Evolutionary conservation across 2,113 vertebrate genomes (phyloP).

Genomic region (Hippoglossus stenolepis): DNA sequence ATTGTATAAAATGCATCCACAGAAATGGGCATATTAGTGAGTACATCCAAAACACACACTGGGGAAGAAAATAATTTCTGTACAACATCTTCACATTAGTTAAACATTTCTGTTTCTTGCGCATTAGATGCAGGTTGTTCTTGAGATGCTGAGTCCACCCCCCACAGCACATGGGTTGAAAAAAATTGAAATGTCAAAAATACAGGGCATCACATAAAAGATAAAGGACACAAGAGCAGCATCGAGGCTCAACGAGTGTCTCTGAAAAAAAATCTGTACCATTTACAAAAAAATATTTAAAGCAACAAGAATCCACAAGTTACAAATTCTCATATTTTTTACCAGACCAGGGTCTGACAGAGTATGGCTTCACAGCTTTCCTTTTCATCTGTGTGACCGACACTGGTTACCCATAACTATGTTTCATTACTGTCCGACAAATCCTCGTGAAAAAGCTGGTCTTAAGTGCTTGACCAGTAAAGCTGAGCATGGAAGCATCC

Average conservation of each 20-base stretch:
- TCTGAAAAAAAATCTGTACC: slow-evolving; percentile 44
- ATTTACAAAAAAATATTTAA: slow-evolving; percentile 61
- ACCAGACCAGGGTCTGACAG: slow-evolving; percentile 33
- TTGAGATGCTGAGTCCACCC: slow-evolving; percentile 7
- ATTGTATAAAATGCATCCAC: slow-evolving; percentile 66
- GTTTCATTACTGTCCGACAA: slow-evolving; percentile 30
- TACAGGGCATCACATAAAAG: slow-evolving; percentile 40
- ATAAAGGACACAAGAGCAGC: slow-evolving; percentile 30
- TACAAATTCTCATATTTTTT: slow-evolving; percentile 26
- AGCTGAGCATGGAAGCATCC: slow-evolving; percentile 34
- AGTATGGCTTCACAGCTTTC: slow-evolving; percentile 40
- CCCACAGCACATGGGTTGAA: slow-evolving; percentile 14
- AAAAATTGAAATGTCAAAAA: not conserved
- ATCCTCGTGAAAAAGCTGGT: slow-evolving; percentile 27
- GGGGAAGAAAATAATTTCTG: slow-evolving; percentile 46
- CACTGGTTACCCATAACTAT: slow-evolving; percentile 13
- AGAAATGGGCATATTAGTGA: slow-evolving; percentile 51
- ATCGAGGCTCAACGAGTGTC: slow-evolving; percentile 12
- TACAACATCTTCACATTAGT: slow-evolving; percentile 64
- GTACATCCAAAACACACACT: slow-evolving; percentile 36
- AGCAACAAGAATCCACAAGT: slow-evolving; percentile 41
- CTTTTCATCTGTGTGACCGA: slow-evolving; percentile 21
- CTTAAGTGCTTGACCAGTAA: slow-evolving; percentile 13
- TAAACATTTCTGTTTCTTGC: slow-evolving; percentile 49
- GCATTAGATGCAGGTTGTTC: slow-evolving; percentile 18